Conservation (phyloP, 1,140 invertebrate genomes). For the Diabrotica undecimpunctata region DNA sequence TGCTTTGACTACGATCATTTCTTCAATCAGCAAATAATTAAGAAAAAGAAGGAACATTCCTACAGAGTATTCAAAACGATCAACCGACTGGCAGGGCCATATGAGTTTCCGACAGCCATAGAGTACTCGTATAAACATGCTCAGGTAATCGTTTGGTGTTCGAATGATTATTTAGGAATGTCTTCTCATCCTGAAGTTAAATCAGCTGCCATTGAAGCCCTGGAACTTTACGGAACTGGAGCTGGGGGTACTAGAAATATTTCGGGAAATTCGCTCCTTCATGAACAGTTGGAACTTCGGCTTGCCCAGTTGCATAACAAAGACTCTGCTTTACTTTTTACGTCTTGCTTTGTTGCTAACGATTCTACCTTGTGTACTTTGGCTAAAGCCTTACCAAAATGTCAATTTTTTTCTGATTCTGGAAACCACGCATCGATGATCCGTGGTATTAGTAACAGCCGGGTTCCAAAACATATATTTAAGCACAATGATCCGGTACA, state of each 20-base stretch:
- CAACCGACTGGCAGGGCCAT: slow-evolving; percentile 76
- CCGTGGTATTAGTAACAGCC: slow-evolving; percentile 90
- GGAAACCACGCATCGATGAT: slow-evolving; percentile 99
- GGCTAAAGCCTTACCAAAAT: slow-evolving; percentile 81
- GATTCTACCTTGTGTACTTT: slow-evolving; percentile 94
- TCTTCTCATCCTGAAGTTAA: slow-evolving; percentile 87
- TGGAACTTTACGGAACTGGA: slow-evolving; percentile 87
- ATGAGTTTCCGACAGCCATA: slow-evolving; percentile 78
- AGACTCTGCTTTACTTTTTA: slow-evolving; percentile 88
- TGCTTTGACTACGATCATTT: slow-evolving; percentile 86
- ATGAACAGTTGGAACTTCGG: slow-evolving; percentile 83
- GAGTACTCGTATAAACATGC: slow-evolving; percentile 77
- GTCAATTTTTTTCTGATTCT: slow-evolving; percentile 95
- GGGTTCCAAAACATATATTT: slow-evolving; percentile 91
- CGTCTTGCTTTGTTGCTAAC: slow-evolving; percentile 97
- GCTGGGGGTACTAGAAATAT: slow-evolving; percentile 97
- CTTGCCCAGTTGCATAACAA: slow-evolving; percentile 90
- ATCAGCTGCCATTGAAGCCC: slow-evolving; percentile 74
- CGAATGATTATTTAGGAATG: slow-evolving; percentile 97
- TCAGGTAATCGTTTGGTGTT: slow-evolving; percentile 95
- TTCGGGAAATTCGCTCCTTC: slow-evolving; percentile 90
- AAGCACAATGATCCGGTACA: slow-evolving; percentile 89
- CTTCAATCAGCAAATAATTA: slow-evolving; percentile 85
- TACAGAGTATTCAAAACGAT: slow-evolving; percentile 97
- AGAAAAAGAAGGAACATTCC: slow-evolving; percentile 94